Conservation (phyloP, 2,797 vertebrate species). For the Danio albolineatus region DNA sequence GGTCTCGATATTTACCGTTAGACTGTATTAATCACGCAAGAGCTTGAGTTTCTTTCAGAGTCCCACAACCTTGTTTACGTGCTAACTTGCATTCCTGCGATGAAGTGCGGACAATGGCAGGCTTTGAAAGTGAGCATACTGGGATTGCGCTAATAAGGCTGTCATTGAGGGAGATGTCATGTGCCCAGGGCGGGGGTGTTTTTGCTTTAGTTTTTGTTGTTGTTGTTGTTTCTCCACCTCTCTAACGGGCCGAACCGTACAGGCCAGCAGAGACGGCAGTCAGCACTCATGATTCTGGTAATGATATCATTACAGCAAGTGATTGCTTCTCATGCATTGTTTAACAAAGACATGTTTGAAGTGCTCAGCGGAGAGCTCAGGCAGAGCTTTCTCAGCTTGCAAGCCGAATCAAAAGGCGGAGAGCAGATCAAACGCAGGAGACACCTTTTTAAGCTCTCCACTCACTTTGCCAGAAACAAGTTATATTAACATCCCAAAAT, state of each 20-base stretch:
- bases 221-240: slow-evolving; percentile 33
- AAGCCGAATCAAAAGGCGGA: slow-evolving; percentile 50
- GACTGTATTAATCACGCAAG: slow-evolving; percentile 48
- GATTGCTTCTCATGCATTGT: slow-evolving; percentile 64
- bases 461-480: slow-evolving; percentile 38
- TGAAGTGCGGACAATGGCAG: slow-evolving; percentile 47
- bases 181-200: slow-evolving; percentile 53
- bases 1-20: slow-evolving; percentile 52
- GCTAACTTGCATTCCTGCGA: slow-evolving; percentile 50
- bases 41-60: slow-evolving; percentile 38
- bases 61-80: slow-evolving; percentile 57
- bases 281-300: slow-evolving; percentile 60
- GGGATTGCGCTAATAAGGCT: slow-evolving; percentile 54
- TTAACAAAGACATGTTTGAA: slow-evolving; percentile 64
- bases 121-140: slow-evolving; percentile 55
- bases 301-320: slow-evolving; percentile 61
- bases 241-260: slow-evolving; percentile 9
- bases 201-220: slow-evolving; percentile 5
- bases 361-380: slow-evolving; percentile 52
- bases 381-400: slow-evolving; percentile 54
- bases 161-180: slow-evolving; percentile 59
- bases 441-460: slow-evolving; percentile 47
- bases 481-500: slow-evolving; percentile 53
- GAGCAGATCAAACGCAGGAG: slow-evolving; percentile 58
- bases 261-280: slow-evolving; percentile 58